These are phyloP conservation scores for Manduca sexta DNA, from an alignment of 1,140 invertebrate genomes.

Conservation along the genomic window DNA sequence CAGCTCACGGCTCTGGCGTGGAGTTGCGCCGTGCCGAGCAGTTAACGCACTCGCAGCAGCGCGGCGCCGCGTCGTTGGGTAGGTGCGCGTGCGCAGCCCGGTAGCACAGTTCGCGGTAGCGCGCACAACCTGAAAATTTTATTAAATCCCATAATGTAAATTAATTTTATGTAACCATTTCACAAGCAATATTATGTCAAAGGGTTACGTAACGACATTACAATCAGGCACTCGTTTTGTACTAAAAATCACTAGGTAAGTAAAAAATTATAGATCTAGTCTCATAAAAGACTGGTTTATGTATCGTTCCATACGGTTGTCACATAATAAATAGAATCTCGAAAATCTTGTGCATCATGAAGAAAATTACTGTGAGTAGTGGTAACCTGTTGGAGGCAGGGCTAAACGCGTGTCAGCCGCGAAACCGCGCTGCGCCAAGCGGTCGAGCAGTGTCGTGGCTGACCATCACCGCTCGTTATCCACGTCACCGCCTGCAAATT, in stretches of 20 bases:
- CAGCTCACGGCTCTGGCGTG: conserved; percentile 19
- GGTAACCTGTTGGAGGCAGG: conserved; percentile 53
- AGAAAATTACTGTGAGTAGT: background rate
- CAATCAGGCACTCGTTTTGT: too few species aligned
- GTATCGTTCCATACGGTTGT: background rate
- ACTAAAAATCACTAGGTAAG: too few species aligned
- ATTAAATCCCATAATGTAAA: too few species aligned
- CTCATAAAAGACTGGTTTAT: too few species aligned
- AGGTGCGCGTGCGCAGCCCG: conserved; percentile 51
- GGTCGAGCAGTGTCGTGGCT: conserved; percentile 53
- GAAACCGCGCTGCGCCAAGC: conserved; percentile 58
- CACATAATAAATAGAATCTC: background rate
- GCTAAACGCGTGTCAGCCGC: conserved; percentile 56
- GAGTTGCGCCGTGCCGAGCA: conserved; percentile 36
- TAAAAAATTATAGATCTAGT: too few species aligned
- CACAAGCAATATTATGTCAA: too few species aligned
- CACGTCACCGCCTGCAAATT: conserved; percentile 34
- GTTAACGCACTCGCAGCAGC: conserved; percentile 48
- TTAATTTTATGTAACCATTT: too few species aligned
- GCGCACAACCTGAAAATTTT: conserved; percentile 46
- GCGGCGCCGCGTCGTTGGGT: conserved; percentile 20
- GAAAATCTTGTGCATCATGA: background rate
- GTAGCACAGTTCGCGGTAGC: conserved; percentile 64
- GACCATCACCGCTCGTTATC: conserved; percentile 63
- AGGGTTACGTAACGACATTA: too few species aligned